Conservation (phyloP, 1,140 invertebrate genomes). For the Zaprionus tsacasi region DNA sequence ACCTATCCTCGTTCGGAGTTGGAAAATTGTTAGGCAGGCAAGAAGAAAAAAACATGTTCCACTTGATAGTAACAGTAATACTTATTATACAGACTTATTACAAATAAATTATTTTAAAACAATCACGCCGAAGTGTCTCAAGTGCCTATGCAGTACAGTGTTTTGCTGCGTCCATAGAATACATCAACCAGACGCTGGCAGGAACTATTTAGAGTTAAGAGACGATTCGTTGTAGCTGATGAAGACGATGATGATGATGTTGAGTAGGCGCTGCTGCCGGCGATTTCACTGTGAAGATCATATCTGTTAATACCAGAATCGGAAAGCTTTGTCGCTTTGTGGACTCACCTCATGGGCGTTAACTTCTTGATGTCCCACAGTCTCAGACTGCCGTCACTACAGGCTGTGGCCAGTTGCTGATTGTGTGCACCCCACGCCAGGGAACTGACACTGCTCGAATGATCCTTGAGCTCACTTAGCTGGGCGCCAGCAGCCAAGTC, state of each 20-base stretch:
- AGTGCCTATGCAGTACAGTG: slow-evolving; percentile 75
- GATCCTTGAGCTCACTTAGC: slow-evolving; percentile 90
- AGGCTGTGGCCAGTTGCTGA: slow-evolving; percentile 89
- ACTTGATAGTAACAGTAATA: slow-evolving; percentile 77
- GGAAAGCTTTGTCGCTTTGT: neutral
- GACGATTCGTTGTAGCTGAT: slow-evolving; percentile 72
- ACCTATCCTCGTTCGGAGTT: slow-evolving; percentile 27
- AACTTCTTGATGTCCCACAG: slow-evolving; percentile 87
- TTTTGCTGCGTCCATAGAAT: slow-evolving; percentile 74
- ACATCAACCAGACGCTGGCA: slow-evolving; percentile 82
- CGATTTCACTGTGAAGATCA: slow-evolving; percentile 45
- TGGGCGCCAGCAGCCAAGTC: slow-evolving; percentile 86
- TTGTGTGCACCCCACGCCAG: slow-evolving; percentile 88
- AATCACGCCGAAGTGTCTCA: slow-evolving; percentile 46
- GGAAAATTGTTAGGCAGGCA: slow-evolving; percentile 10
- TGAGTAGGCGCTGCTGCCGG: slow-evolving; percentile 31
- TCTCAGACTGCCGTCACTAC: slow-evolving; percentile 91
- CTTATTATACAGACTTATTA: slow-evolving; percentile 80
- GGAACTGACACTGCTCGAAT: slow-evolving; percentile 90
- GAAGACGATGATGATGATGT: slow-evolving; percentile 63
- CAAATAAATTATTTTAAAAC: slow-evolving; percentile 80
- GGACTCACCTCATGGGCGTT: slow-evolving; percentile 59
- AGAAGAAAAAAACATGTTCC: slow-evolving; percentile 54
- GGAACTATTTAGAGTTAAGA: slow-evolving; percentile 75
- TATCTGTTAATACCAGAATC: neutral